Base-by-base conservation (phyloP, 35 echinoderm and acorn worm species). In the Eucidaris tribuloides region DNA sequence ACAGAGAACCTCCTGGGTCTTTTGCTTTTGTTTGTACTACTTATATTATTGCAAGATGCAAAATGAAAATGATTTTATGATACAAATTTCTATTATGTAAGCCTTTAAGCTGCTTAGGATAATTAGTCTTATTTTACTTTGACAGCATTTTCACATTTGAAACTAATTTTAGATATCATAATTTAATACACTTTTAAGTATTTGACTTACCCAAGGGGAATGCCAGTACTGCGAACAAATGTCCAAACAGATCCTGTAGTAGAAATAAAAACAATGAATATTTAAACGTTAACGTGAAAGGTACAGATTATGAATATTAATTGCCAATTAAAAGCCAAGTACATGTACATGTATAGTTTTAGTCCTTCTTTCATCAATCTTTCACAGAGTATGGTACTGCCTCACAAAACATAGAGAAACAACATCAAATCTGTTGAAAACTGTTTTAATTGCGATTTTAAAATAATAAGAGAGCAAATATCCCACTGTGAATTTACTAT, bases 221-320 rank as follows among this genome's bases (percentile, higher is more conserved):
- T 83, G 13, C 90, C 90, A 39, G 90, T 93, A 39, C 90, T 93
- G 0, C 90, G 62, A 23, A 87, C 41, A 49, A 93, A 74, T 22
- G 90, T 93, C 90, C 90, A 93, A 42, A 80, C 14, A 32, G 90
- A 88, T 41, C 90, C 90, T 93, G 76, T 29, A 32, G n/a, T 20
- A 76, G 14, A 0, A 78, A 52, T 20, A 55, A 20, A 71, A 44
- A 41, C 9, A 74, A 15, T 11, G 11, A 71, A 71, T 6, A 71
- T 35, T 7, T 24, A 64, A 64, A 14, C 5, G 31, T 24, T 23
- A 5, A 63, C 30, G 25, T 15, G 20, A 71, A 17, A 5, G 31
- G 19, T 3, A 18, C 14, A 27, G 3, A 22, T 71, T 40, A 29
- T 14, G 46, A 60, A 31, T n/a, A n/a, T n/a, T n/a, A n/a, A n/a